phyloP scores from a whole-genome alignment of 2,888 invertebrate genomes.

The Thera britannica region DNA sequence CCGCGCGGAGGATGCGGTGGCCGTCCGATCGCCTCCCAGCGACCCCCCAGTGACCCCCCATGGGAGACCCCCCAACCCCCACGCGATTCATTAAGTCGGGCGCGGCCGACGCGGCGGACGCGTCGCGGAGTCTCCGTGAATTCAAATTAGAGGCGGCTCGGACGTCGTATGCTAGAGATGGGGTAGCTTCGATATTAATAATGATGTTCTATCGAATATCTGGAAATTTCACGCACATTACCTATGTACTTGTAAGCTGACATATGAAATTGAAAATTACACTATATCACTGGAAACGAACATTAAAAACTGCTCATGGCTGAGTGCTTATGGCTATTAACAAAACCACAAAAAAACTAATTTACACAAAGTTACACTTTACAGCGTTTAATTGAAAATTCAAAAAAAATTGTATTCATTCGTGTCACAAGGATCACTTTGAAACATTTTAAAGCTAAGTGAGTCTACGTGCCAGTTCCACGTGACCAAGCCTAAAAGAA shows the following conservation, averaged over 20 bases:
- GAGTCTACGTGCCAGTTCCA: no score
- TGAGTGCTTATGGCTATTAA: no score
- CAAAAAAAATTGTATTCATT: no score
- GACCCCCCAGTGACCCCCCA: constrained; percentile 49
- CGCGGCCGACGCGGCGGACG: constrained; percentile 83
- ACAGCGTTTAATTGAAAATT: no score
- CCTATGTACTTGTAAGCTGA: no score
- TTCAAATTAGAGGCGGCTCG: constrained; percentile 84
- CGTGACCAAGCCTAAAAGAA: no score
- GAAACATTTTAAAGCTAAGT: no score
- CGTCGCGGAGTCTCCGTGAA: constrained; percentile 85
- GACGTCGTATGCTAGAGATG: constrained; percentile 78
- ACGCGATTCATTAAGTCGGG: constrained; percentile 84
- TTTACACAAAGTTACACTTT: no score
- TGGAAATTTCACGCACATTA: no score
- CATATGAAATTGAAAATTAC: background rate
- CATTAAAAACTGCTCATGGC: no score
- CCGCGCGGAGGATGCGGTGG: constrained; percentile 84
- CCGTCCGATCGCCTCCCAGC: constrained; percentile 76
- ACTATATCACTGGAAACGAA: background rate
- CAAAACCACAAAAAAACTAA: no score
- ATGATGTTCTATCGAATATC: constrained; percentile 39
- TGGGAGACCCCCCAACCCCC: constrained; percentile 65
- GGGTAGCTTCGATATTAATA: constrained; percentile 32
- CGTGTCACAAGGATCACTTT: no score